Evolutionary conservation across 2,113 vertebrate species (phyloP).

Genomic region (Otolemur garnettii): DNA sequence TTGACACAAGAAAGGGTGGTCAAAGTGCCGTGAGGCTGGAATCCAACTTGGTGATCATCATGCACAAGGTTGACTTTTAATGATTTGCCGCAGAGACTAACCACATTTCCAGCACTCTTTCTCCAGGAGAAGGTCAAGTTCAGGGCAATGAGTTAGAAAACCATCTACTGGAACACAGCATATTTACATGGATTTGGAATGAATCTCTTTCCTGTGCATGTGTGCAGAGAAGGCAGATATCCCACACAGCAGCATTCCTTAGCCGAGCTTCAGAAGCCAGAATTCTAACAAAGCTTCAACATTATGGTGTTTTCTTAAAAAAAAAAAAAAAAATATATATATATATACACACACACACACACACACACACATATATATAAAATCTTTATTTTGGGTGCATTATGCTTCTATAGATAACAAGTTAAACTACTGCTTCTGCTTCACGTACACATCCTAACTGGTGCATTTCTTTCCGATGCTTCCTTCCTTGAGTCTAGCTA

Average conservation of each 20-base stretch:
- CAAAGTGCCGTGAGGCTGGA: neutral
- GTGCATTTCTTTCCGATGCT: conserved; percentile 49
- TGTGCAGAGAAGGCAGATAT: neutral
- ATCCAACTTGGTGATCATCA: neutral
- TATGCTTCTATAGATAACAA: neutral
- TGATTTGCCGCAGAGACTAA: neutral
- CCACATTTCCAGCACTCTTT: conserved; percentile 24
- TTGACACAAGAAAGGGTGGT: neutral
- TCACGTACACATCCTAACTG: conserved; percentile 48
- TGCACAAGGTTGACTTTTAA: neutral
- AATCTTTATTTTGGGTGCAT: conserved; percentile 39
- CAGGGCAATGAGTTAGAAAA: neutral
- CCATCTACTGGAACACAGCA: neutral
- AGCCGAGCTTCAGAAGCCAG: neutral
- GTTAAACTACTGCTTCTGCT: conserved; percentile 65
- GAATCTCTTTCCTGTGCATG: neutral
- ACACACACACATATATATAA: too few relatives aligned
- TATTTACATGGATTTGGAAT: neutral
- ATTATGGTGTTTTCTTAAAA: neutral
- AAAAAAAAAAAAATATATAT: neutral
- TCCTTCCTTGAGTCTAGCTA: conserved; percentile 34
- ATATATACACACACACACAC: too few relatives aligned
- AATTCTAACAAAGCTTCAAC: neutral
- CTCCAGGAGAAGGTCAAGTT: conserved; percentile 35
- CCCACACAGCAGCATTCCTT: neutral